A percentile compares a stretch with the other conserved stretches of the same genome.
These are phyloP conservation scores for Limanda limanda DNA, from an alignment of 2,113 vertebrate genomes.

Conservation along the genomic window DNA sequence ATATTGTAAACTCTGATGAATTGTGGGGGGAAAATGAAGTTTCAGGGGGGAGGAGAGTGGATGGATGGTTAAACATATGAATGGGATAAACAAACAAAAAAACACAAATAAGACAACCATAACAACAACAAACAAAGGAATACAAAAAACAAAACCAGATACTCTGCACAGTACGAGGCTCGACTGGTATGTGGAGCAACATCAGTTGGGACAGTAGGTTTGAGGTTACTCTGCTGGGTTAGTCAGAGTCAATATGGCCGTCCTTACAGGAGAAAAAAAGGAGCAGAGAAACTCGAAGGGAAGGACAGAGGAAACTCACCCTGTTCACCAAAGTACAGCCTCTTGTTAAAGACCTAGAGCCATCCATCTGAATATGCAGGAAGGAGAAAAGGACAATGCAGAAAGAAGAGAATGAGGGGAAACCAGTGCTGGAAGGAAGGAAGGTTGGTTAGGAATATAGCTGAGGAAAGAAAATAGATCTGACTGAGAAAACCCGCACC, in stretches of 20 bases:
- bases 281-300: conserved; percentile 16
- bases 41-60: conserved; percentile 36
- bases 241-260: conserved; percentile 16
- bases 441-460: conserved; percentile 28
- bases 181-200: conserved; percentile 30
- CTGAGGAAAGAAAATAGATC: conserved; percentile 1
- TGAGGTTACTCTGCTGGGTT: conserved; percentile 32
- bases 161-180: conserved; percentile 24
- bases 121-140: conserved; percentile 68
- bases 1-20: conserved; percentile 81
- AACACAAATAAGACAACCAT: conserved; percentile 74
- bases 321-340: conserved; percentile 78
- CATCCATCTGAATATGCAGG: conserved; percentile 78
- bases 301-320: conserved; percentile 79
- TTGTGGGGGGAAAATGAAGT: conserved; percentile 47
- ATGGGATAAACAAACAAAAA: conserved; percentile 68
- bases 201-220: conserved; percentile 39
- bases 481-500: conserved; percentile 20
- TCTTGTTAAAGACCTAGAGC: conserved; percentile 78
- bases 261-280: conserved; percentile 26
- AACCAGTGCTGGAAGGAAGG: conserved; percentile 38
- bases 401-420: conserved; percentile 34
- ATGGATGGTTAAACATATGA: conserved; percentile 51
- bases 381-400: conserved; percentile 42
- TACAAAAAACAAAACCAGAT: conserved; percentile 49